Base-by-base conservation (phyloP, 2,888 invertebrate species). In the Perithous albicinctus region DNA sequence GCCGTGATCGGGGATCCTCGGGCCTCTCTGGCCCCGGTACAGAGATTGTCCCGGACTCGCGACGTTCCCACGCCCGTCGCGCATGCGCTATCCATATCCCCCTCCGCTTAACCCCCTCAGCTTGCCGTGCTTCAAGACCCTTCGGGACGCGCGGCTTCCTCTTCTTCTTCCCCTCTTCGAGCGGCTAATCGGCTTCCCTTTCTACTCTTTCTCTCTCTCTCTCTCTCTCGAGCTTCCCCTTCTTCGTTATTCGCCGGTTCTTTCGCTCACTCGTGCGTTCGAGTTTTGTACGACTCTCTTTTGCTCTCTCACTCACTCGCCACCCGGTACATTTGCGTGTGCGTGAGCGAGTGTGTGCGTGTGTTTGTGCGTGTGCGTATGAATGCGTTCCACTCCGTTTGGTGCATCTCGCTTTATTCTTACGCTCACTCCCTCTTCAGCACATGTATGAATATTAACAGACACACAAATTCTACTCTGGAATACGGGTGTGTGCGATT, bases 61-160 rank as follows among this genome's bases (percentile, higher is more conserved):
- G 88, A 90, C 90, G 91, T 92, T 92, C 91, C 91, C 91, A 91
- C 91, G 91, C 88, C 90, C 85, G 86, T 76, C 83, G 90, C 90
- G 89, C 91, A 89, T 90, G 90, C 90, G 90, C 89, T 84, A 80
- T 66, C 83, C 43, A 72, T 77, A 63, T 66, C 80, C 73, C 64
- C 69, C 83, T 69, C 83, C 66, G 66, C 23, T 64, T 35, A n/a
- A 54, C 51, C 73, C 61, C 63, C 63, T 46, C 74, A 12, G 70
- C 29, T 26, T 64, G 1, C 26, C 12, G 29, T 51, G 23, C 51
- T 56, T n/a, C 26, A 10, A 29, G 76, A 66, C 56, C 74, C 64
- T 63, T 78, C 20, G 77, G 74, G 75, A 78, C 78, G 78, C 81
- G 63, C 43, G 66, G 64, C 64, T 38, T 74, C 64, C 79, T 76